Percentiles rank a stretch among this genome's conserved stretches.
These are phyloP conservation scores for Acomys russatus DNA, from an alignment of 2,797 vertebrate genomes.

Conservation along the genomic window DNA sequence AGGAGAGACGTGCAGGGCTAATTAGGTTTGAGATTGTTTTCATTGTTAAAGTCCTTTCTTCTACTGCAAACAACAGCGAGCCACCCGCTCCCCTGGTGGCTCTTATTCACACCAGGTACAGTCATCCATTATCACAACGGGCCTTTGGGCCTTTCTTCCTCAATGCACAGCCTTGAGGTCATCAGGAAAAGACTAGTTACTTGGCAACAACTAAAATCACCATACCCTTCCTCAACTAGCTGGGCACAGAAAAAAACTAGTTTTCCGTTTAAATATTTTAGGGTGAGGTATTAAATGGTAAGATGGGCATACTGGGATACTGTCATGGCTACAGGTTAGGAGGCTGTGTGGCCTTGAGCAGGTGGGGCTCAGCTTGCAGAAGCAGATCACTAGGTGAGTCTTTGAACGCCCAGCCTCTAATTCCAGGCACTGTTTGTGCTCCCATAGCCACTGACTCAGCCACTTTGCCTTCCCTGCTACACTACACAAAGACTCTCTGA, in stretches of 20 bases:
- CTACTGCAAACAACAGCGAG: conserved; percentile 39
- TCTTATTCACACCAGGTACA: conserved; percentile 19
- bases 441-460: not conserved
- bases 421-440: not conserved
- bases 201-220: conserved; percentile 46
- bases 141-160: not conserved
- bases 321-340: not conserved
- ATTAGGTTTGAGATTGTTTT: conserved; percentile 5
- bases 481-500: not conserved
- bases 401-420: not conserved
- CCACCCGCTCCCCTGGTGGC: conserved; percentile 13
- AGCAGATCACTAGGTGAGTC: not conserved
- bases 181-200: not conserved
- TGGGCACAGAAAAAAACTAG: not conserved
- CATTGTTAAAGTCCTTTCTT: conserved; percentile 49
- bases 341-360: not conserved
- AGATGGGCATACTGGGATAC: not conserved
- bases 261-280: conserved; percentile 38
- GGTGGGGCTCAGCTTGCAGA: not conserved
- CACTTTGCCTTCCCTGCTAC: not conserved
- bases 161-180: not conserved
- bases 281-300: not conserved
- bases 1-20: not conserved
- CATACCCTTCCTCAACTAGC: not conserved
- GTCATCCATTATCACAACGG: not conserved